Evolutionary conservation across 2,888 invertebrate species (phyloP), one percentile per base, ranked within the genome.

Genomic region (Agrilus biguttatus): DNA sequence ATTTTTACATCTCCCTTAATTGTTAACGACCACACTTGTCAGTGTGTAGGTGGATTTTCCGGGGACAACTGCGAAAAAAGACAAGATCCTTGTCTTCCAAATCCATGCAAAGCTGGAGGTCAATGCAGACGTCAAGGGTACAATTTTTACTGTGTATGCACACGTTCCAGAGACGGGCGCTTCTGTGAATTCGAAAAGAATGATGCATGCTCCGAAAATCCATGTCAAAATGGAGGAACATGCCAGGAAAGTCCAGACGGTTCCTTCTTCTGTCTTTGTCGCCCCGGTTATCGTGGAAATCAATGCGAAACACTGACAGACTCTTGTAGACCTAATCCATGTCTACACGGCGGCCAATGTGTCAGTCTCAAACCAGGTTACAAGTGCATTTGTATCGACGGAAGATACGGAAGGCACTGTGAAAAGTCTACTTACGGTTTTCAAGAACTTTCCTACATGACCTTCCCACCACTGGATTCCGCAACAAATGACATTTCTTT

Each of bases 241-340:
- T 93, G 93, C 55, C 80, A 87, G 52, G 86, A 87, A 59, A 87
- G 87, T 57, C 80, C 85, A 0, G 89, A 90, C 56, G 83, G 85
- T 38, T 84, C 83, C 23, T 93, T 86, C 75, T 90, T 89, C 66
- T 96, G 95, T 56, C 69, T 89, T 2, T 96, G 95, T 60, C 77
- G 90, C 2, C 85, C 89, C 2, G 92, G 92, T 1, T 95, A 88
- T 62, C 77, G 88, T 10, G 95, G 96, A 3, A 86, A 85, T 61
- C 82, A 83, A 51, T 96, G 95, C 62, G 91, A 93, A 68, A 80
- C 82, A 14, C 72, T 85, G 3, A 83, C 88, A 0, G 90, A 92
- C 61, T 87, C 88, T 0, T 96, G 95, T 59, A 73, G 90, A 46
- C 88, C 90, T 1, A 91, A 92, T 63, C 93, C 92, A n/a, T 95